phyloP scores from a whole-genome alignment of 1,140 invertebrate genomes.

The Zaprionus inermis region DNA sequence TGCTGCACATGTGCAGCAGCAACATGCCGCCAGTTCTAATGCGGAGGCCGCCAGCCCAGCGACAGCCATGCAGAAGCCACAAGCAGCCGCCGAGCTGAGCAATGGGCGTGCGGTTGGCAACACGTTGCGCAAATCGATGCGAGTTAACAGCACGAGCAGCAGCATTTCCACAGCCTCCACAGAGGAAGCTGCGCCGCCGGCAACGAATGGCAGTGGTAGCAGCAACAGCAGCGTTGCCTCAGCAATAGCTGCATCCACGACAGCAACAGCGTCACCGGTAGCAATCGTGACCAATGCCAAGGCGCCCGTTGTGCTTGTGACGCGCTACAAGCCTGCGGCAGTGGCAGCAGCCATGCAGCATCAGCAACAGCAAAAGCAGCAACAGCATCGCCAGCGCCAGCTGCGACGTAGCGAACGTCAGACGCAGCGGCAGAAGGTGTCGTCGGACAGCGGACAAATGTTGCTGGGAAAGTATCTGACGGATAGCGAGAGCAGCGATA shows the following conservation, averaged over 20 bases:
- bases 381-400: constrained; percentile 58
- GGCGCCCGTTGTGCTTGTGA: constrained; percentile 59
- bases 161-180: constrained; percentile 78
- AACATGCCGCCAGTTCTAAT: constrained; percentile 49
- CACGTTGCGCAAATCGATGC: constrained; percentile 73
- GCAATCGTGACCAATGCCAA: constrained; percentile 33
- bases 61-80: constrained; percentile 71
- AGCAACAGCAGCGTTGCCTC: constrained; percentile 17
- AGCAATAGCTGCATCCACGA: not conserved
- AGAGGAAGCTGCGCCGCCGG: constrained; percentile 48
- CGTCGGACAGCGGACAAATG: not conserved
- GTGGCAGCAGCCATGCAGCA: constrained; percentile 44
- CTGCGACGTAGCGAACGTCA: constrained; percentile 66
- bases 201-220: constrained; percentile 1
- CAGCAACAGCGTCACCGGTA: constrained; percentile 20
- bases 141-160: constrained; percentile 82
- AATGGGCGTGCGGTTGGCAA: constrained; percentile 44
- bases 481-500: constrained; percentile 64
- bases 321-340: constrained; percentile 66
- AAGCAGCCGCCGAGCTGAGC: constrained; percentile 40
- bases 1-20: not conserved
- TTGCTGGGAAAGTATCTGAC: constrained; percentile 45
- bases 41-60: constrained; percentile 61
- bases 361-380: constrained; percentile 39
- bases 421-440: constrained; percentile 47